Evolutionary conservation across 2,888 invertebrate genomes (phyloP).

Genomic region (Lacanobia wlatinum): DNA sequence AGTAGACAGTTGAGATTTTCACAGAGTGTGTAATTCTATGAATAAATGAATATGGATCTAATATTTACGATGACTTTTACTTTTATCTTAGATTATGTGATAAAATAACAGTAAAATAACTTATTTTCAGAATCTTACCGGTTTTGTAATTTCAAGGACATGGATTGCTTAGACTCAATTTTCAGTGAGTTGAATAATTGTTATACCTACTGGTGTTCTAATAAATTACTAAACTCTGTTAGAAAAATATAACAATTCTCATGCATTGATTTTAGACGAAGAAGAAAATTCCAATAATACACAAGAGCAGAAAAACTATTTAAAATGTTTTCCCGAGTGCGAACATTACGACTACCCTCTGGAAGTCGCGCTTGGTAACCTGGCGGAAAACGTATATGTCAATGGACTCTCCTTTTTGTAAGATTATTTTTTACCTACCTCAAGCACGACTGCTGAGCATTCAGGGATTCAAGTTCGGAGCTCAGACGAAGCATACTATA

Average conservation of each 20-base stretch:
- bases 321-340: slow-evolving; percentile 92
- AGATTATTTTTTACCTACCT: slow-evolving; percentile 68
- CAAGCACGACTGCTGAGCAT: background rate
- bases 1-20: no score
- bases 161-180: slow-evolving; percentile 84
- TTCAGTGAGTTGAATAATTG: slow-evolving; percentile 71
- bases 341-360: slow-evolving; percentile 91
- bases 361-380: slow-evolving; percentile 91
- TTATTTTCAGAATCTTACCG: slow-evolving; percentile 78
- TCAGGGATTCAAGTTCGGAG: no score
- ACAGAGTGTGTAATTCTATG: no score
- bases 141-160: slow-evolving; percentile 88
- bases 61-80: background rate
- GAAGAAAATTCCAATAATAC: background rate
- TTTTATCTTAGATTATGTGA: background rate
- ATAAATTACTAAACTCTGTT: background rate
- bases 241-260: background rate
- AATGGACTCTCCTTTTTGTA: slow-evolving; percentile 88
- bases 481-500: background rate
- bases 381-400: slow-evolving; percentile 84
- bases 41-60: no score
- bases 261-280: slow-evolving; percentile 31
- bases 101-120: background rate
- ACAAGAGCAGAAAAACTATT: background rate
- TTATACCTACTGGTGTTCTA: background rate